phyloP scores from a whole-genome alignment of 2,888 invertebrate genomes.

The Itoplectis maculator region DNA sequence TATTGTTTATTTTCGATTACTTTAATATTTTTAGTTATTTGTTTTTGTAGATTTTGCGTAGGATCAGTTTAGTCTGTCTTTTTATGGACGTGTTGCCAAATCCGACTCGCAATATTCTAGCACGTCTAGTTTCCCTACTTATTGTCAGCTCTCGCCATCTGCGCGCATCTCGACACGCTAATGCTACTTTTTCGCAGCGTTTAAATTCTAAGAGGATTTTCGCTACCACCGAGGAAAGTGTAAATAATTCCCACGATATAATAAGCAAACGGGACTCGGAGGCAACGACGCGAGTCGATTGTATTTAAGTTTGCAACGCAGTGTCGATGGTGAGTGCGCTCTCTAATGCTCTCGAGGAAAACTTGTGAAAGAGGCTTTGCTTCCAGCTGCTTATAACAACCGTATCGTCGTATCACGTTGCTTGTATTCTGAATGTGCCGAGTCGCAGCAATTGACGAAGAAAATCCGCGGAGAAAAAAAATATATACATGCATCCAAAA shows the following conservation, averaged over 20 bases:
- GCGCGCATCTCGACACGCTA: neutral
- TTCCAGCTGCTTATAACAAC: too few relatives aligned
- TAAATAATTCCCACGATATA: constrained; percentile 49
- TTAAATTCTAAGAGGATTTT: constrained; percentile 15
- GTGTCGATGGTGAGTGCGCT: constrained; percentile 8
- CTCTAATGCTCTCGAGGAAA: constrained; percentile 46
- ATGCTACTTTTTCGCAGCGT: constrained; percentile 25
- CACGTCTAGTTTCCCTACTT: constrained; percentile 2
- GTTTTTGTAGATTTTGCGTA: too few relatives aligned
- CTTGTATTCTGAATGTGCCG: too few relatives aligned
- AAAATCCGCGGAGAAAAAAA: too few relatives aligned
- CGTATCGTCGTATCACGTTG: too few relatives aligned
- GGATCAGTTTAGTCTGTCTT: neutral
- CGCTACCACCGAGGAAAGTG: constrained; percentile 17
- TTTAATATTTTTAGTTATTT: too few relatives aligned
- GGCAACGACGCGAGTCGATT: constrained; percentile 14
- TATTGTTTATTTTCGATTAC: too few relatives aligned
- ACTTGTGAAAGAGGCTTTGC: constrained; percentile 41
- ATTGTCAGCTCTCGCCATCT: constrained; percentile 13
- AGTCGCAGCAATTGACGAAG: too few relatives aligned
- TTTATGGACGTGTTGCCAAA: neutral
- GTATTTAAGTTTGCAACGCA: neutral
- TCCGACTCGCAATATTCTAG: neutral
- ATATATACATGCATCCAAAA: too few relatives aligned
- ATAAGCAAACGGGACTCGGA: constrained; percentile 33